Evolutionary conservation across 2,888 invertebrate genomes (phyloP).

Genomic region (Brachynemurus nebulosus): DNA sequence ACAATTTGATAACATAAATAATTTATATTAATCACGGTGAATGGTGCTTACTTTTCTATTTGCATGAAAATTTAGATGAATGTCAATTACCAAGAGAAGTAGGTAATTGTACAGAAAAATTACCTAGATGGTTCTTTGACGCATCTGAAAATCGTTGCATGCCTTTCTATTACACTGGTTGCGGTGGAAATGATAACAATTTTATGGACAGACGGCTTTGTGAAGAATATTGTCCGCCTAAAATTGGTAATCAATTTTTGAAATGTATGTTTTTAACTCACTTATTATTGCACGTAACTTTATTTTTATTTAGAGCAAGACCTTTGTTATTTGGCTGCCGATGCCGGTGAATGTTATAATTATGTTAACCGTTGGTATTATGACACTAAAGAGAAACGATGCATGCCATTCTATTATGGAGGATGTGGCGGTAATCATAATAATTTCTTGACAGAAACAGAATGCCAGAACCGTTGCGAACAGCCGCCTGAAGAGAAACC

Average conservation of each 20-base stretch:
- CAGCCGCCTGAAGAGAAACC: conserved; percentile 28
- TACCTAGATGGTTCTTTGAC: conserved; percentile 78
- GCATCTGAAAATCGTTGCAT: conserved; percentile 69
- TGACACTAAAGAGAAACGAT: conserved; percentile 58
- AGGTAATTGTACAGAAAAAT: conserved; percentile 64
- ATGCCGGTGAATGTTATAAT: conserved; percentile 62
- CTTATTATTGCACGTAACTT: not conserved
- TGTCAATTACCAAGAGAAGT: conserved; percentile 58
- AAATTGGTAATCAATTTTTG: conserved; percentile 50
- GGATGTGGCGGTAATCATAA: conserved; percentile 89
- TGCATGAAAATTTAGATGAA: conserved; percentile 40
- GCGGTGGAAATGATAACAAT: conserved; percentile 79
- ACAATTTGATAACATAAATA: no score
- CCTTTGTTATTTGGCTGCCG: conserved; percentile 60
- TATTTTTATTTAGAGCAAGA: conserved; percentile 26
- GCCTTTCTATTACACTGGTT: conserved; percentile 88
- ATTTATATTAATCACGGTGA: not conserved
- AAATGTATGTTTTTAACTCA: not conserved
- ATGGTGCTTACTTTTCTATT: conserved; percentile 2
- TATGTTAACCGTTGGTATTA: conserved; percentile 71
- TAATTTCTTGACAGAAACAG: conserved; percentile 56
- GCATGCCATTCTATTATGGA: conserved; percentile 74
- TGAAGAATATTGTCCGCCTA: conserved; percentile 60
- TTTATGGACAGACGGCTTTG: conserved; percentile 63
- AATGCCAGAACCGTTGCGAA: conserved; percentile 52